A percentile compares a stretch with the other conserved stretches of the same genome.
Evolutionary conservation across 2,113 vertebrate species (phyloP).

Genomic region (Bolborhynchus lineola): DNA sequence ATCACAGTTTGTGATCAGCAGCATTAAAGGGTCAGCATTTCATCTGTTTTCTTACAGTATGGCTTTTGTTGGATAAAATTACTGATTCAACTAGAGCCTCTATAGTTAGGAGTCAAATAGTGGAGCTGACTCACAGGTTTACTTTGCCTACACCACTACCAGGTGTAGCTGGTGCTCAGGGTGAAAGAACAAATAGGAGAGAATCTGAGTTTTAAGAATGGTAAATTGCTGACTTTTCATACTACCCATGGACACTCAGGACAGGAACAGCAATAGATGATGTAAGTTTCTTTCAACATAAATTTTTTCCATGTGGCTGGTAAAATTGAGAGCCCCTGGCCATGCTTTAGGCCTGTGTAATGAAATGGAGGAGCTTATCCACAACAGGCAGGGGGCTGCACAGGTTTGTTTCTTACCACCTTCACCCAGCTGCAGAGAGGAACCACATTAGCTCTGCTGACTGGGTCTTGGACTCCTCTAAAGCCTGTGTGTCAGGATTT

Average conservation of each 20-base stretch:
- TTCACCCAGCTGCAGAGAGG: neutral
- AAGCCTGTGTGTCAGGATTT: conserved; percentile 18
- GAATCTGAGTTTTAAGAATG: neutral
- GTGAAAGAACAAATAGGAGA: neutral
- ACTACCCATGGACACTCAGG: neutral
- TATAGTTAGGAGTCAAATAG: neutral
- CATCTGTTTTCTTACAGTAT: neutral
- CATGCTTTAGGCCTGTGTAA: neutral
- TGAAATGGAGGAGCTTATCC: neutral
- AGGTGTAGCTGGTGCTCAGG: neutral
- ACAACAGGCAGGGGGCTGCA: neutral
- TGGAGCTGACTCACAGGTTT: neutral
- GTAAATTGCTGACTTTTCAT: neutral
- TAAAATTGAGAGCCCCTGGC: neutral
- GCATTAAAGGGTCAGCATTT: neutral
- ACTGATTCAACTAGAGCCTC: neutral
- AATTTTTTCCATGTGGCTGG: neutral
- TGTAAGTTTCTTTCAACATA: neutral
- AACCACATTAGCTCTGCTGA: neutral
- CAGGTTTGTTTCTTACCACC: neutral
- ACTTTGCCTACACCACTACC: neutral
- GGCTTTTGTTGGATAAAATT: neutral
- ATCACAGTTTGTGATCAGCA: neutral
- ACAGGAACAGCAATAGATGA: neutral
- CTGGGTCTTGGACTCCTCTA: neutral